These are phyloP conservation scores for Daktulosphaira vitifoliae DNA, from an alignment of 1,140 invertebrate genomes.

Conservation along the genomic window DNA sequence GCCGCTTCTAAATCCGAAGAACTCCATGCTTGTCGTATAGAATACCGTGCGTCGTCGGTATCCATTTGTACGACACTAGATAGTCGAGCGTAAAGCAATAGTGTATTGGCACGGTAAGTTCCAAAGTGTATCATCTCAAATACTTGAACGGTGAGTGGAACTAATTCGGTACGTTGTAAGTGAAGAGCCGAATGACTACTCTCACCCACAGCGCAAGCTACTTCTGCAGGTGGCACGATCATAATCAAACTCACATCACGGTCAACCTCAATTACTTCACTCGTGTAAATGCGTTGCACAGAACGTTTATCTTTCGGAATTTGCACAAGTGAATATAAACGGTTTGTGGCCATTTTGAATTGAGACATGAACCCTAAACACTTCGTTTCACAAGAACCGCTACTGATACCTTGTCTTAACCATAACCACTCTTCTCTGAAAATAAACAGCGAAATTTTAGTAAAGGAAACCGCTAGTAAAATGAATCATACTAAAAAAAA, in stretches of 20 bases:
- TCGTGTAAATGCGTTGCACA: conserved; percentile 63
- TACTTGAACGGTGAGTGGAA: conserved; percentile 76
- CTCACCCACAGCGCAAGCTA: conserved; percentile 81
- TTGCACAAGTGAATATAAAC: conserved; percentile 1
- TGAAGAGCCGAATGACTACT: conserved; percentile 61
- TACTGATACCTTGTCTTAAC: not conserved
- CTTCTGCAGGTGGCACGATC: conserved; percentile 78
- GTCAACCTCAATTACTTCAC: conserved; percentile 84
- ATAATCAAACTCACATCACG: conserved; percentile 81
- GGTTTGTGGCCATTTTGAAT: conserved; percentile 22
- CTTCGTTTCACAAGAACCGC: not conserved
- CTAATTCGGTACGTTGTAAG: conserved; percentile 66
- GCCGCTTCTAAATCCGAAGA: conserved; percentile 73
- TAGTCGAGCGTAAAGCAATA: conserved; percentile 78
- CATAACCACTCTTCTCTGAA: conserved; percentile 21
- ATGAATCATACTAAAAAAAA: not conserved
- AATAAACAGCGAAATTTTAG: too few relatives aligned
- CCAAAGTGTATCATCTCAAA: conserved; percentile 61
- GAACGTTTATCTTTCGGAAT: conserved; percentile 30
- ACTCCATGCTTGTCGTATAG: conserved; percentile 65
- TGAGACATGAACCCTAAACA: conserved; percentile 3
- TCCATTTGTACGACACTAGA: conserved; percentile 90
- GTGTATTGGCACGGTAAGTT: conserved; percentile 80
- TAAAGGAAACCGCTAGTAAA: too few relatives aligned
- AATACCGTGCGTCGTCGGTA: conserved; percentile 80